Conservation (phyloP, 2,888 invertebrate genomes). For the Eugnorisma glareosa region DNA sequence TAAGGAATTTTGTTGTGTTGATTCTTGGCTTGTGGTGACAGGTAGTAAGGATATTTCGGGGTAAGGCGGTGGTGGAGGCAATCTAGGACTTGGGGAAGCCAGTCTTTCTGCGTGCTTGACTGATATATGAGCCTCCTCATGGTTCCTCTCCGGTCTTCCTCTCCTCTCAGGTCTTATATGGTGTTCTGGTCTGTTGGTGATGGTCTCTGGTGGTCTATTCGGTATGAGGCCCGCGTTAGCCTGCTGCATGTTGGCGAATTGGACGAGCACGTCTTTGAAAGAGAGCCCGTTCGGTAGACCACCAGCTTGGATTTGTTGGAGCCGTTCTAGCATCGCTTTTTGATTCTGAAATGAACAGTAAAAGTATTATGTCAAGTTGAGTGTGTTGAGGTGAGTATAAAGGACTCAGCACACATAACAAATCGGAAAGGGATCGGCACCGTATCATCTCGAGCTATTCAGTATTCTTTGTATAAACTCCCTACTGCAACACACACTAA, state of each 20-base stretch:
- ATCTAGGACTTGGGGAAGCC: constrained; percentile 82
- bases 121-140: constrained; percentile 75
- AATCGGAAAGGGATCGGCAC: no score
- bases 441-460: no score
- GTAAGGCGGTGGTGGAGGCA: constrained; percentile 93
- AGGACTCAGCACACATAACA: no score
- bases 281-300: constrained; percentile 86
- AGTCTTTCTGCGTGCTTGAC: constrained; percentile 80
- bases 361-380: no score
- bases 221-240: constrained; percentile 80
- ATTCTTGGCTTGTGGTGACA: constrained; percentile 88
- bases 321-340: constrained; percentile 86
- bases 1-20: constrained; percentile 91
- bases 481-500: no score
- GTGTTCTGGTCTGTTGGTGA: constrained; percentile 80
- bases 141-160: constrained; percentile 74
- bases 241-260: constrained; percentile 92
- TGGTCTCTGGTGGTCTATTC: constrained; percentile 78
- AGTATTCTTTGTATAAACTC: no score
- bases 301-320: constrained; percentile 88
- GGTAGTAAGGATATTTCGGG: constrained; percentile 95
- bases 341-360: constrained; percentile 81
- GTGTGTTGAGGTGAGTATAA: no score
- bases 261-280: constrained; percentile 94
- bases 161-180: constrained; percentile 79